Conservation (phyloP, 2,888 invertebrate species). For the Troides helena region DNA sequence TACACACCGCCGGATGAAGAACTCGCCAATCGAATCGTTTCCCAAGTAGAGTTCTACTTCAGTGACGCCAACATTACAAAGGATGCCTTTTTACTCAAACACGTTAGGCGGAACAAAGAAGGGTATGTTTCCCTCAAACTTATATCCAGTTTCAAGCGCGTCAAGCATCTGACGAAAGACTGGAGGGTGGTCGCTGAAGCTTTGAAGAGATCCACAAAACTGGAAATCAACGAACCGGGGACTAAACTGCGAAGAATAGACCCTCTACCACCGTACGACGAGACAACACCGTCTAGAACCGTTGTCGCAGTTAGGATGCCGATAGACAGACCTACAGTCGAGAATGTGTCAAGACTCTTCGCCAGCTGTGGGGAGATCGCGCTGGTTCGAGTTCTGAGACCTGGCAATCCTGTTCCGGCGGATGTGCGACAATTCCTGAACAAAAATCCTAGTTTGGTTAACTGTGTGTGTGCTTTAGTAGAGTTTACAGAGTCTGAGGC, state of each 20-base stretch:
- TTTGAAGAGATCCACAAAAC: slow-evolving; percentile 86
- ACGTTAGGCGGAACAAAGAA: slow-evolving; percentile 96
- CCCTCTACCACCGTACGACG: slow-evolving; percentile 93
- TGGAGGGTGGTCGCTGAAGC: slow-evolving; percentile 96
- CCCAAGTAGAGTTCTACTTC: slow-evolving; percentile 97
- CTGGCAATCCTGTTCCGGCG: slow-evolving; percentile 93
- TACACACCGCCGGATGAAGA: slow-evolving; percentile 87
- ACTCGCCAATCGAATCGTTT: slow-evolving; percentile 87
- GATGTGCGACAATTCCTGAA: slow-evolving; percentile 95
- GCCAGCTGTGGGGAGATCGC: slow-evolving; percentile 94
- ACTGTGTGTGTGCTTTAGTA: slow-evolving; percentile 92
- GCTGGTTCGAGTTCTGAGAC: slow-evolving; percentile 90
- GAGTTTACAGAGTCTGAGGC: slow-evolving; percentile 94
- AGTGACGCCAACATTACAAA: slow-evolving; percentile 97
- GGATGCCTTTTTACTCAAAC: slow-evolving; percentile 96
- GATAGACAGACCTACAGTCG: slow-evolving; percentile 90
- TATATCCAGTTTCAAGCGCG: slow-evolving; percentile 96
- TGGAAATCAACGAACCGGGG: slow-evolving; percentile 94
- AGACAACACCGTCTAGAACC: slow-evolving; percentile 95
- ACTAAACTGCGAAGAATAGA: slow-evolving; percentile 93
- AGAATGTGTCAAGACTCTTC: slow-evolving; percentile 95
- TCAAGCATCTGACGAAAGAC: slow-evolving; percentile 95
- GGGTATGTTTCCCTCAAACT: slow-evolving; percentile 97
- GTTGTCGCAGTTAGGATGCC: slow-evolving; percentile 93
- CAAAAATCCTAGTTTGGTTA: slow-evolving; percentile 93